phyloP scores from a whole-genome alignment of 2,888 invertebrate species.

The Zelleria hepariella region DNA sequence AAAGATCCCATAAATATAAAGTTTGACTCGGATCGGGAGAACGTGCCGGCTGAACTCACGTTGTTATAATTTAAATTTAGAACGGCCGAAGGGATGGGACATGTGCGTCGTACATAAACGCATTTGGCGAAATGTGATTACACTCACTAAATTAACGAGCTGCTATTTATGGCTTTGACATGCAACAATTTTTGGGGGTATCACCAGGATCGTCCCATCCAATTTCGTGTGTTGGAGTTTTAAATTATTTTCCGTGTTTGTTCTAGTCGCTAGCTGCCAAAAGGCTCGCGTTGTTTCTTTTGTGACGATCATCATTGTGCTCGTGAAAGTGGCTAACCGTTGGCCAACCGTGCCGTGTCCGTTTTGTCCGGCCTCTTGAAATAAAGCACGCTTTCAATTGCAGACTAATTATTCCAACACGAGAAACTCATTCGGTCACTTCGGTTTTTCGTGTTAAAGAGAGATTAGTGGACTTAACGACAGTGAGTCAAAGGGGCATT shows the following conservation, averaged over 20 bases:
- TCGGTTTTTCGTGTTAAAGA: slow-evolving; percentile 61
- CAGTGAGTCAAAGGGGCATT: slow-evolving; percentile 49
- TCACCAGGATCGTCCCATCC: neutral
- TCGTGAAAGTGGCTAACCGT: slow-evolving; percentile 68
- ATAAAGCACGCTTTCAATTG: slow-evolving; percentile 71
- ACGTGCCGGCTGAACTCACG: slow-evolving; percentile 50
- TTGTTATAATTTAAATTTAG: slow-evolving; percentile 67
- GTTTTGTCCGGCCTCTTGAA: slow-evolving; percentile 61
- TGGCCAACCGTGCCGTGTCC: slow-evolving; percentile 63
- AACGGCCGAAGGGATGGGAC: slow-evolving; percentile 70
- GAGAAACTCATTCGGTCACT: slow-evolving; percentile 62
- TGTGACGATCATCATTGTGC: slow-evolving; percentile 55
- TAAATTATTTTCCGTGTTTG: neutral
- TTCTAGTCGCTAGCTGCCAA: neutral
- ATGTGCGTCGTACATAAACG: slow-evolving; percentile 61
- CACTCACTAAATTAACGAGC: slow-evolving; percentile 64
- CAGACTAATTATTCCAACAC: slow-evolving; percentile 71
- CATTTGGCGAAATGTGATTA: slow-evolving; percentile 72
- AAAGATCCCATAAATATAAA: slow-evolving; percentile 1
- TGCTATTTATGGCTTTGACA: slow-evolving; percentile 57
- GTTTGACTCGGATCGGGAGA: slow-evolving; percentile 36
- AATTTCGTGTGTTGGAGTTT: neutral
- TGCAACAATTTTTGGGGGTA: slow-evolving; percentile 24
- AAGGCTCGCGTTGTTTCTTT: slow-evolving; percentile 23
- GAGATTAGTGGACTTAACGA: slow-evolving; percentile 61